Evolutionary conservation across 1,140 invertebrate species (phyloP).

Genomic region (Cyphomyrmex costatus): DNA sequence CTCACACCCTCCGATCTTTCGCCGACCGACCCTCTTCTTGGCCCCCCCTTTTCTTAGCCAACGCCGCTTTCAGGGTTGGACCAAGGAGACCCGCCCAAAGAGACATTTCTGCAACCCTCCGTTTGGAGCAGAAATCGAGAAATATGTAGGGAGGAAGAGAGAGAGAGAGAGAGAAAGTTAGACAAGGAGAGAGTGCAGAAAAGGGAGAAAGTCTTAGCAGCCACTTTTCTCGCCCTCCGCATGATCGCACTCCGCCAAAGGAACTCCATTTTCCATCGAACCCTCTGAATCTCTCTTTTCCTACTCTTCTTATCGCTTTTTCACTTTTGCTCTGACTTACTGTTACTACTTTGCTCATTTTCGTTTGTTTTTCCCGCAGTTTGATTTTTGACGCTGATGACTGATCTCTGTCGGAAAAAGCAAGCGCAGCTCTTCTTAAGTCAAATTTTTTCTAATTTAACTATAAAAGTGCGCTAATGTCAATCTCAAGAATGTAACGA

Average conservation of each 20-base stretch:
- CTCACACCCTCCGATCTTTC: constrained; percentile 69
- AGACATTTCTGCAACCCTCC: constrained; percentile 73
- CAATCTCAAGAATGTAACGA: background rate
- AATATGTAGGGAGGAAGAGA: background rate
- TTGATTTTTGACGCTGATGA: constrained; percentile 64
- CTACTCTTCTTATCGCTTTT: constrained; percentile 54
- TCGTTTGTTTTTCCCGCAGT: constrained; percentile 5
- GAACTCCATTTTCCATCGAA: constrained; percentile 78
- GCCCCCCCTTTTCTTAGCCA: constrained; percentile 78
- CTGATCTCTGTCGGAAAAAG: background rate
- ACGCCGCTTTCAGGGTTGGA: constrained; percentile 80
- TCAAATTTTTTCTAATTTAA: constrained; percentile 10
- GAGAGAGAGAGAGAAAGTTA: background rate
- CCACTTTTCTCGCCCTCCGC: constrained; percentile 73
- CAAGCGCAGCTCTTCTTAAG: background rate
- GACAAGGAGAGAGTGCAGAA: background rate
- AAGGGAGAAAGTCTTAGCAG: constrained; percentile 64
- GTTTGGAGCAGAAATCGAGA: constrained; percentile 37
- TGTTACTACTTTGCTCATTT: constrained; percentile 21
- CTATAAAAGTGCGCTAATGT: constrained; percentile 10
- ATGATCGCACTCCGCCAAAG: constrained; percentile 71
- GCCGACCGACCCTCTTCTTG: constrained; percentile 61
- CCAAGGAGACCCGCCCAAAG: constrained; percentile 76
- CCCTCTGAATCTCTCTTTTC: constrained; percentile 21
- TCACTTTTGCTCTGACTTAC: constrained; percentile 60